phyloP scores from a whole-genome alignment of 1,140 invertebrate genomes.

The Macrostomum lignano region DNA sequence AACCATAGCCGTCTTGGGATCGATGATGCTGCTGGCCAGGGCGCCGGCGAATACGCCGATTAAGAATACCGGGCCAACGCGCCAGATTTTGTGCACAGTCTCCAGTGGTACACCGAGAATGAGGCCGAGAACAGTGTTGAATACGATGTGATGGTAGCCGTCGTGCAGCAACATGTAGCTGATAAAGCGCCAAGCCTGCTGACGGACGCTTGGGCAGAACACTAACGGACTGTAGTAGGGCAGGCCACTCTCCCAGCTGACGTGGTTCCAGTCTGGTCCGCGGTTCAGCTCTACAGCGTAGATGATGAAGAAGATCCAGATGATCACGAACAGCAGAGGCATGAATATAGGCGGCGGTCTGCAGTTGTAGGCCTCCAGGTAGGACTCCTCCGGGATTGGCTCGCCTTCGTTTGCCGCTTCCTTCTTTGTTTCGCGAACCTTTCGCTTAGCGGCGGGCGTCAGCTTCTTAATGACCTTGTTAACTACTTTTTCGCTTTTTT shows the following conservation, averaged over 20 bases:
- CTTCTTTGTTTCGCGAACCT: conserved; percentile 15
- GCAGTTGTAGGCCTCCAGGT: no score
- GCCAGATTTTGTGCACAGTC: conserved; percentile 76
- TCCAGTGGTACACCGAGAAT: conserved; percentile 65
- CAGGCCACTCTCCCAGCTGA: conserved; percentile 4
- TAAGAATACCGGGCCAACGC: conserved; percentile 35
- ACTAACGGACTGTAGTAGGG: conserved; percentile 27
- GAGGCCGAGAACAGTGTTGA: conserved; percentile 70
- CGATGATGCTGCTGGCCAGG: conserved; percentile 52
- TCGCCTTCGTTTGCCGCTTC: no score
- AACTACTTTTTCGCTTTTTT: no score
- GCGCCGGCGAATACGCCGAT: conserved; percentile 28
- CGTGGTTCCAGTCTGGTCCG: no score
- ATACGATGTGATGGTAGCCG: conserved; percentile 57
- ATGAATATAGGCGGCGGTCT: no score
- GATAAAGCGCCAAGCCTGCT: conserved; percentile 68
- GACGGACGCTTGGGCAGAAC: conserved; percentile 59
- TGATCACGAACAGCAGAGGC: no score
- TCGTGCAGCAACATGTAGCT: conserved; percentile 77
- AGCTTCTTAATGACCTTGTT: no score
- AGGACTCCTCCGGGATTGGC: no score
- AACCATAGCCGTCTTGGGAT: no score
- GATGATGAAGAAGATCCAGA: no score
- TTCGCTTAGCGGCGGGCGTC: no score
- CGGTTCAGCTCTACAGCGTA: no score